Base-by-base conservation (phyloP, 1,140 invertebrate genomes). In the Luehdorfia chinensis region DNA sequence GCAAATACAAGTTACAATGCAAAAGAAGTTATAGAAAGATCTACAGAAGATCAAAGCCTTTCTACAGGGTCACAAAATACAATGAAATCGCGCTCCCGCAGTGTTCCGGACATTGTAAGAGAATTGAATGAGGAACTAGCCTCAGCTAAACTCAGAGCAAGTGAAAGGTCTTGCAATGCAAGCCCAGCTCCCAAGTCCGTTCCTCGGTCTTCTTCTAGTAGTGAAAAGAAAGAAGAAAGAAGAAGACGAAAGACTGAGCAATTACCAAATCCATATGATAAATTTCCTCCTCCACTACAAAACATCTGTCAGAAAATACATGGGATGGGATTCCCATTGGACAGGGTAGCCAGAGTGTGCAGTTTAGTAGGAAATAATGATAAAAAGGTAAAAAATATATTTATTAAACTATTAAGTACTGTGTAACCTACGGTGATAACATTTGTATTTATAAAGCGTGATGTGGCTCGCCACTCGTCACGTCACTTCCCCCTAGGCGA, bases 241-340 rank as follows among this genome's bases (percentile, higher is more conserved):
- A 68, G 61, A 28, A 68, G 61, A 41, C 66, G 59, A 56, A 75
- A 70, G 55, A 15, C 34, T 23, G 78, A 81, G 45, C 52, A 66
- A 14, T 59, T 87, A 19, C 75, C 75, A 12, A 78, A 88, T 79
- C 90, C 90, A 15, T 92, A 88, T 71, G 53, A 85, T 30, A 87
- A 88, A 44, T 80, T 95, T 52, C 71, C 88, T 5, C 72, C 86
- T 9, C 86, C 90, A 39, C 87, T 90, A 39, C 92, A 93, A 70
- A 88, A 87, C 31, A 86, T 95, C 54, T 94, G 91, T 19, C 87
- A 91, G 52, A 90, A 91, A 28, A 91, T 96, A 13, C 92, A 90
- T 61, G 90, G 91, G 34, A 97, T 97, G 95, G 95, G 95, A 1
- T 97, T 97, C 80, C 90, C 93, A 0, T 70, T 93, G 47, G 89